These are phyloP conservation scores for Zaprionus capensis DNA, from an alignment of 1,140 invertebrate species.

Conservation along the genomic window DNA sequence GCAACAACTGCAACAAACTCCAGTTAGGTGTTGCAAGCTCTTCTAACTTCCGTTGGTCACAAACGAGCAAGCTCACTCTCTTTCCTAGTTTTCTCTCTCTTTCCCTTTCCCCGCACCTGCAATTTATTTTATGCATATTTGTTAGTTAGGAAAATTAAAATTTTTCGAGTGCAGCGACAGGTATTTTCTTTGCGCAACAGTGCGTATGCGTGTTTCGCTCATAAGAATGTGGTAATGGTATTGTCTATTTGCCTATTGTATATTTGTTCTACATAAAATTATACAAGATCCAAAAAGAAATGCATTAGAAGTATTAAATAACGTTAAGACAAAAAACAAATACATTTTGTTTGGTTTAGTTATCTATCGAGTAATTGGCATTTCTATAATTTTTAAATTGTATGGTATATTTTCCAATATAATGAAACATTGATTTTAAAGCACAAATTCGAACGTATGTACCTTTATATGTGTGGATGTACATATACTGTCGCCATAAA, in stretches of 20 bases:
- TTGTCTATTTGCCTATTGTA: too few relatives aligned
- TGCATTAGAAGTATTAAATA: too few relatives aligned
- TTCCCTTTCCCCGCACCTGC: slow-evolving; percentile 25
- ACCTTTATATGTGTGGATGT: background rate
- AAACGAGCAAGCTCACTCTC: background rate
- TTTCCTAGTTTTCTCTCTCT: background rate
- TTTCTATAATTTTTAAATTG: too few relatives aligned
- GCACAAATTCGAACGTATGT: background rate
- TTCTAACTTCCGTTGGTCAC: slow-evolving; percentile 13
- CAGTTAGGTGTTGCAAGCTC: slow-evolving; percentile 26
- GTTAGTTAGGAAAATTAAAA: slow-evolving; percentile 67
- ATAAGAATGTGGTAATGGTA: background rate
- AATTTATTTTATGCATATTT: slow-evolving; percentile 63
- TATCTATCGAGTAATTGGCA: too few relatives aligned
- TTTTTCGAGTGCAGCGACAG: slow-evolving; percentile 25
- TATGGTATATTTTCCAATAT: too few relatives aligned
- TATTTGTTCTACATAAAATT: too few relatives aligned
- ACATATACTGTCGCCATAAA: background rate
- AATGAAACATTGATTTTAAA: background rate
- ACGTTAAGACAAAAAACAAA: too few relatives aligned
- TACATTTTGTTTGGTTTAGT: too few relatives aligned
- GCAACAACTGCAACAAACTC: slow-evolving; percentile 10
- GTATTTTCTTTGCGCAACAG: slow-evolving; percentile 52
- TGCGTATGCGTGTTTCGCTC: slow-evolving; percentile 47
- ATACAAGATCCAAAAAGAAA: too few relatives aligned